Percentiles rank a stretch among this genome's conserved stretches.
Conservation (phyloP, 2,113 vertebrate genomes). For the Mastomys coucha region DNA sequence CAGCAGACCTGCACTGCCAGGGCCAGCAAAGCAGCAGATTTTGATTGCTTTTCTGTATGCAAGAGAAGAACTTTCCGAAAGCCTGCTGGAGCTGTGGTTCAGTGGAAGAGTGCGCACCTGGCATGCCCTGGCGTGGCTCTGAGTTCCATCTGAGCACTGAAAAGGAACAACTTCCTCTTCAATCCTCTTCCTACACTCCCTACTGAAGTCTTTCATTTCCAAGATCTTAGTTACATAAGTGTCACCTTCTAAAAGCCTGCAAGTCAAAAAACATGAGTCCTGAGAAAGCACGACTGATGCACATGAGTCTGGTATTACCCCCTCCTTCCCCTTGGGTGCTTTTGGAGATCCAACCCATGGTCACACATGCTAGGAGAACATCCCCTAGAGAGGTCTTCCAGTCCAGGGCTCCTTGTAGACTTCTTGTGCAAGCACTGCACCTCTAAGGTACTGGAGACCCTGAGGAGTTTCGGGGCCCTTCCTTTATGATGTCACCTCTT, state of each 20-base stretch:
- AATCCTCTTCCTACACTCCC: neutral
- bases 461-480: neutral
- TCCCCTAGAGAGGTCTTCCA: neutral
- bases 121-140: neutral
- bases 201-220: neutral
- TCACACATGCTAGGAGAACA: neutral
- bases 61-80: neutral
- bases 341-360: neutral
- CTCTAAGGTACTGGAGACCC: neutral
- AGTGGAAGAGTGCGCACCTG: too few species aligned
- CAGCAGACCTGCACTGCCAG: neutral
- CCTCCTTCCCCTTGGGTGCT: neutral
- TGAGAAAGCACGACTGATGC: neutral
- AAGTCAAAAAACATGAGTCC: neutral
- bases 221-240: neutral
- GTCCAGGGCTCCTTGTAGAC: neutral
- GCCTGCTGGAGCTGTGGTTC: neutral
- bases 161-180: neutral
- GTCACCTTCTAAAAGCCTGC: neutral
- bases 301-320: neutral
- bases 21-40: neutral
- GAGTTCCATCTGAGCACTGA: neutral
- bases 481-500: neutral
- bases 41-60: neutral
- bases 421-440: neutral